Percentiles rank a stretch among this genome's conserved stretches.
Conservation (phyloP, 2,113 vertebrate genomes). For the Myotis brandtii region DNA sequence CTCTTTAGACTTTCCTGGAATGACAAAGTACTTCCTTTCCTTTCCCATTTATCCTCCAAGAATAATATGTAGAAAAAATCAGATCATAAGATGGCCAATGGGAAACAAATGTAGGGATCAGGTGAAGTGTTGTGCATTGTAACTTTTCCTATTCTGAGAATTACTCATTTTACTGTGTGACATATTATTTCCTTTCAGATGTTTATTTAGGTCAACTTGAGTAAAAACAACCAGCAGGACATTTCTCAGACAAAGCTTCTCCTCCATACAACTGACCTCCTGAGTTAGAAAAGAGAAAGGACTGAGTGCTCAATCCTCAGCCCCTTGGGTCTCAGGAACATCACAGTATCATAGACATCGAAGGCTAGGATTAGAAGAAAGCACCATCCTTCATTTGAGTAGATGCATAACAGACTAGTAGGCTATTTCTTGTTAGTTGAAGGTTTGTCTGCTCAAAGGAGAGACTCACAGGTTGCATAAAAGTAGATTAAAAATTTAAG, state of each 20-base stretch:
- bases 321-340: neutral
- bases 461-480: neutral
- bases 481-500: conserved; percentile 25
- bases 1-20: conserved; percentile 3
- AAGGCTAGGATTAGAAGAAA: neutral
- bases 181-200: conserved; percentile 47
- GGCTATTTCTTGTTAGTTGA: neutral
- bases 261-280: neutral
- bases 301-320: neutral
- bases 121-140: neutral
- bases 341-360: neutral
- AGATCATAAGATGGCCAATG: conserved; percentile 1
- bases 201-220: conserved; percentile 13
- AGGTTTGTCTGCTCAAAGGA: neutral
- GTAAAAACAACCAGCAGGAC: neutral
- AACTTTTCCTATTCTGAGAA: conserved; percentile 41
- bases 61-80: conserved; percentile 35
- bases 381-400: neutral
- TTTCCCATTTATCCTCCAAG: neutral
- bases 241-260: neutral
- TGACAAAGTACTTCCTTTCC: neutral
- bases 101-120: neutral
- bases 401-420: neutral
- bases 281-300: neutral
- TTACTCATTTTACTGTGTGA: conserved; percentile 25